Conservation (phyloP, 2,797 vertebrate genomes). For the Glossophaga mutica region DNA sequence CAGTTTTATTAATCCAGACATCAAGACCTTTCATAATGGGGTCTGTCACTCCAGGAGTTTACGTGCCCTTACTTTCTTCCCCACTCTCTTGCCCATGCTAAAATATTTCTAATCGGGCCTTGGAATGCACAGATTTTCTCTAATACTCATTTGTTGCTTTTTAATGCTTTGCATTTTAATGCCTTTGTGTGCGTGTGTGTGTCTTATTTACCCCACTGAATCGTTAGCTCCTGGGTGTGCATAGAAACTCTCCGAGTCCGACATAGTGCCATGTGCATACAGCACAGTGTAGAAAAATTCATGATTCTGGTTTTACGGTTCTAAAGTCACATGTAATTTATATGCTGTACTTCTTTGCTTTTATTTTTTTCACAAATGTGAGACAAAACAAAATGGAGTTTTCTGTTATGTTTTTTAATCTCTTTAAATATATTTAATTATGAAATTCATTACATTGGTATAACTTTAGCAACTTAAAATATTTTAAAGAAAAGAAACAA, state of each 20-base stretch:
- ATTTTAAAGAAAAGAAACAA: constrained; percentile 31
- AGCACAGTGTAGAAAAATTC: not conserved
- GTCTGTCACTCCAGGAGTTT: not conserved
- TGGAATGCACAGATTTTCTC: not conserved
- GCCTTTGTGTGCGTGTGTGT: not conserved
- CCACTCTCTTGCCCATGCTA: not conserved
- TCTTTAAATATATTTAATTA: constrained; percentile 41
- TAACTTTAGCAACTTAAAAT: constrained; percentile 33
- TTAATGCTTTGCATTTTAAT: not conserved
- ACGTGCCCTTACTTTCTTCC: not conserved
- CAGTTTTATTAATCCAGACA: not conserved
- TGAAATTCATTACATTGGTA: not conserved
- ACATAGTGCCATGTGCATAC: not conserved
- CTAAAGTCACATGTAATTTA: constrained; percentile 24
- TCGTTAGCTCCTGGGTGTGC: not conserved
- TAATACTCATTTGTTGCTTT: not conserved
- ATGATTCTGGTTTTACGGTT: constrained; percentile 27
- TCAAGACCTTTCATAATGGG: not conserved
- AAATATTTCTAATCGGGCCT: not conserved
- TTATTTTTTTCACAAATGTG: constrained; percentile 47
- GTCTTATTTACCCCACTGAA: constrained; percentile 12
- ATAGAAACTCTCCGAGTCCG: not conserved
- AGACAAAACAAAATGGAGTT: not conserved
- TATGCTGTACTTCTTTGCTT: constrained; percentile 26
- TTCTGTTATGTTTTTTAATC: constrained; percentile 15